A percentile compares a stretch with the other conserved stretches of the same genome.
Evolutionary conservation across 2,113 vertebrate genomes (phyloP).

Genomic region (Xiphophorus couchianus): DNA sequence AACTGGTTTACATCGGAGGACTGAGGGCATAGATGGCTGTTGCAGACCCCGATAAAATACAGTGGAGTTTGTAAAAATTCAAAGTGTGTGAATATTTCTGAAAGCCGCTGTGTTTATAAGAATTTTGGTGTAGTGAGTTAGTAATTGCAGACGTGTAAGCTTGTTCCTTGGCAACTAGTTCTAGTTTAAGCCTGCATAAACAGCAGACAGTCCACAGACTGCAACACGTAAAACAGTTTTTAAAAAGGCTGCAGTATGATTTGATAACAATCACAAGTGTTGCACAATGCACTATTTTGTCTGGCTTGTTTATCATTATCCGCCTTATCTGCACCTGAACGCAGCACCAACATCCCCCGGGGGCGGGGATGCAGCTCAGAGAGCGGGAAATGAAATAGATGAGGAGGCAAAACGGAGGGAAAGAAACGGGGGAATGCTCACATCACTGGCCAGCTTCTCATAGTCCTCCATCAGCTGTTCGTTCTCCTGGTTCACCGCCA

Average conservation of each 20-base stretch:
- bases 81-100: neutral
- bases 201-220: neutral
- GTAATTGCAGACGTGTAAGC: neutral
- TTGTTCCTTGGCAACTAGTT: neutral
- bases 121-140: neutral
- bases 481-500: constrained; percentile 99
- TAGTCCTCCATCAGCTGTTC: constrained; percentile 99
- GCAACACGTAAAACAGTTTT: neutral
- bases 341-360: constrained; percentile 54
- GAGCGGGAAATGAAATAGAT: neutral
- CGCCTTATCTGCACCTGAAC: constrained; percentile 2
- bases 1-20: no score
- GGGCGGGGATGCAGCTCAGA: neutral
- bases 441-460: constrained; percentile 98
- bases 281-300: neutral
- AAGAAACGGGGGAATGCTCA: constrained; percentile 80
- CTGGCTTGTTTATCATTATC: constrained; percentile 16
- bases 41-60: no score
- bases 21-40: no score
- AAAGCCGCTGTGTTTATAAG: neutral
- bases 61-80: neutral
- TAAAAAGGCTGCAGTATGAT: neutral
- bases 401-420: constrained; percentile 21
- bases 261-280: neutral
- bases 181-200: neutral